Percentiles rank a stretch among this genome's conserved stretches.
These are phyloP conservation scores for Eriosoma lanigerum DNA, from an alignment of 1,140 invertebrate genomes.

Conservation along the genomic window DNA sequence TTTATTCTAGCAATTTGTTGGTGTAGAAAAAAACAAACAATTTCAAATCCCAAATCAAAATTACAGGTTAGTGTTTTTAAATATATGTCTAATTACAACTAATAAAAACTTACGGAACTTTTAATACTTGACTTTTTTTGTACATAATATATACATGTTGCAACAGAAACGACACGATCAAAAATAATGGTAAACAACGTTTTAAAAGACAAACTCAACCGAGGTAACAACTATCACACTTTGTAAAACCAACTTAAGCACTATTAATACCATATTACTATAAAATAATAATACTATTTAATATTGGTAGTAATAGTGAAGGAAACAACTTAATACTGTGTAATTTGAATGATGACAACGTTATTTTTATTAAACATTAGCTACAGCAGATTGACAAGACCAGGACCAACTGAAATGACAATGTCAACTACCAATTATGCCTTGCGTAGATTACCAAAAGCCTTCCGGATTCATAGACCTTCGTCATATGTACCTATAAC, in stretches of 20 bases:
- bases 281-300: conserved; percentile 29
- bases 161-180: conserved; percentile 43
- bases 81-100: background rate
- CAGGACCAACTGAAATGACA: conserved; percentile 39
- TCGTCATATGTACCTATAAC: conserved; percentile 44
- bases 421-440: conserved; percentile 42
- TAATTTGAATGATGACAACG: conserved; percentile 35
- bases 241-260: conserved; percentile 40
- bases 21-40: conserved; percentile 50
- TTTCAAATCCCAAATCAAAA: conserved; percentile 48
- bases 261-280: conserved; percentile 38
- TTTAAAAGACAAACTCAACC: conserved; percentile 47
- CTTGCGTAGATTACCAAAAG: conserved; percentile 31
- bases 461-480: background rate
- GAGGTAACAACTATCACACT: conserved; percentile 48
- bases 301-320: conserved; percentile 31
- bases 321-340: conserved; percentile 30
- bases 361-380: conserved; percentile 49
- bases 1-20: conserved; percentile 32
- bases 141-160: conserved; percentile 38
- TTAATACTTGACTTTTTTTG: conserved; percentile 31
- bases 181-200: conserved; percentile 43
- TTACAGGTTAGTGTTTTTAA: conserved; percentile 34
- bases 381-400: conserved; percentile 34
- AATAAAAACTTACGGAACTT: conserved; percentile 5